These are phyloP conservation scores for Horisme vitalbata DNA, from an alignment of 2,888 invertebrate genomes.

Conservation along the genomic window DNA sequence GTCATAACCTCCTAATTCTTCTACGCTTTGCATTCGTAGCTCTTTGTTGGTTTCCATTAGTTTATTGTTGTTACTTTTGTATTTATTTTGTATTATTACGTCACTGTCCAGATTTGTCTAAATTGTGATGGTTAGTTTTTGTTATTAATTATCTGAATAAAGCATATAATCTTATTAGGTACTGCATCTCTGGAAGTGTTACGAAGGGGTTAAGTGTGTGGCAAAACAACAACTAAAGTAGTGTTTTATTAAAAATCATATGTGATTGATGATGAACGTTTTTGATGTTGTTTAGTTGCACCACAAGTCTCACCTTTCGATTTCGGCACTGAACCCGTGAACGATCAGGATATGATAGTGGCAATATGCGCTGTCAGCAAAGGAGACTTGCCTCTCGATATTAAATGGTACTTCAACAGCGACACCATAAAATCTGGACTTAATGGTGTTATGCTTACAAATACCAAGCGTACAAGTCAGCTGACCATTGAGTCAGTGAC, in stretches of 20 bases:
- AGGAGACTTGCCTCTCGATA: conserved; percentile 90
- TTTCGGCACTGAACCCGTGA: conserved; percentile 86
- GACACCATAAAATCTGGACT: conserved; percentile 66
- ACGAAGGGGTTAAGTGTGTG: conserved; percentile 31
- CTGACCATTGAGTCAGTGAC: conserved; percentile 85
- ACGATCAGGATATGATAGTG: conserved; percentile 87
- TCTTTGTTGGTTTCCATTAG: conserved; percentile 37
- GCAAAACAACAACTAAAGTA: conserved; percentile 17
- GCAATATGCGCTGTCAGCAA: conserved; percentile 88
- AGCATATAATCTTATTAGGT: not conserved
- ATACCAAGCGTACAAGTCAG: conserved; percentile 83
- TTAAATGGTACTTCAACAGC: conserved; percentile 86
- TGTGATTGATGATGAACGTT: not conserved
- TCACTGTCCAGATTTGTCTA: not conserved
- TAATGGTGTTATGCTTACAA: conserved; percentile 79
- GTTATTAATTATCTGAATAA: not conserved
- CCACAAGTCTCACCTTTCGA: conserved; percentile 88
- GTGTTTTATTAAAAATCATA: too few relatives aligned
- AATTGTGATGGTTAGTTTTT: not conserved
- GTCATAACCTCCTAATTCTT: conserved; percentile 20
- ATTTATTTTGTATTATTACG: conserved; percentile 30
- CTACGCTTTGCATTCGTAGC: conserved; percentile 53
- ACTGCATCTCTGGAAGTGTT: not conserved
- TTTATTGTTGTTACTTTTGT: conserved; percentile 32
- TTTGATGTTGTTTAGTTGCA: conserved; percentile 73